Base-by-base conservation (phyloP, 2,797 vertebrate species). In the Oryzias dopingdopingensis region DNA sequence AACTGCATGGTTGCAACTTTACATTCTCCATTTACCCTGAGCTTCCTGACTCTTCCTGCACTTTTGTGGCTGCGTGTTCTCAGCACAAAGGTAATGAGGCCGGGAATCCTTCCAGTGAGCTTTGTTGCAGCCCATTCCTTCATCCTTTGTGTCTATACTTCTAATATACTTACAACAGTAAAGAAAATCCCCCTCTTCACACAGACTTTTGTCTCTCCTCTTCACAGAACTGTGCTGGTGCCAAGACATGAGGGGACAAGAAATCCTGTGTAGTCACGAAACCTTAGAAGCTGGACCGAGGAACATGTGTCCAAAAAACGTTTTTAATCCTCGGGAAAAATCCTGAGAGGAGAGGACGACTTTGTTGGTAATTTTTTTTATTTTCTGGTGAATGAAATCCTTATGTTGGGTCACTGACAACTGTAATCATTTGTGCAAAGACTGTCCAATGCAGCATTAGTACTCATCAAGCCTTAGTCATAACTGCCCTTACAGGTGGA, bases 131-230 rank as follows among this genome's bases (percentile, higher is more conserved):
- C 64, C 62, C 24, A 10, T 65, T 64, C 63, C 73, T 72, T 76
- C 68, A 69, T 80, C 76, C 59, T 56, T 72, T 47, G 62, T 69
- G 80, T 80, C 74, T 81, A 67, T 67, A 73, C 75, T 81, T 76
- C 72, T 76, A 79, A 75, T 80, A 78, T 71, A 72, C 77, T 73
- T 65, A 71, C 42, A 61, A 52, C 40, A 67, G 47, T 48, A 59
- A 80, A 64, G 23, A 67, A 76, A 83, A 67, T 26, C 51, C 64
- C 76, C 79, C 57, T 69, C 58, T 65, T 67, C 63, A 71, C 54
- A 81, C 63, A 49, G 26, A 42, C 53, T 62, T 62, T 57, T 48
- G 60, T 63, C 59, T 69, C 58, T 50, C 59, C 54, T 42, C 49
- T 70, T 73, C 62, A 62, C 56, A 63, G 64, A 52, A 43, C 62